Base-by-base conservation (phyloP, 2,888 invertebrate genomes). In the Norana najaformis region DNA sequence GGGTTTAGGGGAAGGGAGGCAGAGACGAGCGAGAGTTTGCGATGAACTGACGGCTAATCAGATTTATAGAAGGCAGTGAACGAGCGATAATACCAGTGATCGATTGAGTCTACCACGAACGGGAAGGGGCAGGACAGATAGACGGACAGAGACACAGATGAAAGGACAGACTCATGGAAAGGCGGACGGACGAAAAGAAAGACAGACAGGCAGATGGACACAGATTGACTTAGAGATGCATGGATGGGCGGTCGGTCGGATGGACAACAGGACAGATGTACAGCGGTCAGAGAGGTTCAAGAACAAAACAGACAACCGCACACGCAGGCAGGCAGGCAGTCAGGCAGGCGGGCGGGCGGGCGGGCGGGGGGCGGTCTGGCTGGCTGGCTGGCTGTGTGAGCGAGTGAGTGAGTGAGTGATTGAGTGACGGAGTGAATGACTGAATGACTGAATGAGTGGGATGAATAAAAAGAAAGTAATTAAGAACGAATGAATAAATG, bases 71-170 rank as follows among this genome's bases (percentile, higher is more conserved):
- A 35, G 35, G 85, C 85, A 85, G 36, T 85, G 85, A 37, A 37
- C 85, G 85, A 85, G 85, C 85, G 85, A 85, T 85, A 85, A 85
- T 85, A 85, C 85, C 18, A 85, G 85, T 37, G 85, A 85, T 37
- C 85, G 85, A 85, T 85, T 37, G 85, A 36, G 23, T 85, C 36
- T 37, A 16, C 35, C 85, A 37, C 36, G 36, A 37, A 37, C 2
- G 85, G 23, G 36, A 37, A 85, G 35, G 85, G 23, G 18, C 18
- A 85, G 85, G 85, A 85, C 37, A 14, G 4, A 83, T 5, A n/a
- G 36, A 85, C 36, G 85, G 11, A 85, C 35, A 1, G 20, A 83
- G 3, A 18, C 34, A 83, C 35, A 18, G 35, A 83, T 34, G 34
- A 18, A 83, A 2, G n/a, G 82, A 20, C 82, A 8, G 82, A 82